phyloP scores from a whole-genome alignment of 2,113 vertebrate genomes.

The Antechinus stuartii region DNA sequence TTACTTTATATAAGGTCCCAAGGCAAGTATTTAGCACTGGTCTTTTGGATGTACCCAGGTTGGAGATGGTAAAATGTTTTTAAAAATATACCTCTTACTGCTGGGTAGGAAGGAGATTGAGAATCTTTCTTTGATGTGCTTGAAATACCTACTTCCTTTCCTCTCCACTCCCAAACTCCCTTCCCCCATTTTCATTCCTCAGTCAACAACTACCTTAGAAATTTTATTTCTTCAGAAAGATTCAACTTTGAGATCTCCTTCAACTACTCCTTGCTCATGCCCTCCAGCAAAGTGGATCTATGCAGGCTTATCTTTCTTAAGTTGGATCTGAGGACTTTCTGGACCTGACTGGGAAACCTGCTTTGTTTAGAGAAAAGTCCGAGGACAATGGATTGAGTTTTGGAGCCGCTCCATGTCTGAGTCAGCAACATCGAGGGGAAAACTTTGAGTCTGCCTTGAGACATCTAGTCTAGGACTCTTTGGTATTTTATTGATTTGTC shows the following conservation, averaged over 20 bases:
- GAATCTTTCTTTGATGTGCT: neutral
- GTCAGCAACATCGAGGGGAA: neutral
- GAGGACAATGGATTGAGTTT: neutral
- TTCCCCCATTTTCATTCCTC: neutral
- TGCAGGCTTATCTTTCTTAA: neutral
- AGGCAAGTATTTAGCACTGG: too few species aligned
- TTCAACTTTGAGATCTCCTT: neutral
- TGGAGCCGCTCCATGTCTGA: neutral
- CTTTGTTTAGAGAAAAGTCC: neutral
- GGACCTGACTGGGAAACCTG: slow-evolving; percentile 38
- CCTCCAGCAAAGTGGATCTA: neutral
- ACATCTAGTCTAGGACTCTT: neutral
- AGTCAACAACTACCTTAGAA: neutral
- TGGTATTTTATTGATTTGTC: neutral
- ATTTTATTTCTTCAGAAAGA: neutral
- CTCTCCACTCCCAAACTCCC: neutral
- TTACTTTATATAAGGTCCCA: neutral
- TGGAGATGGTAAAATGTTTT: neutral
- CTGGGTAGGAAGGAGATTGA: neutral
- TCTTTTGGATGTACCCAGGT: too few species aligned
- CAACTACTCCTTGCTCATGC: neutral
- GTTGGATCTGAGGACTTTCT: slow-evolving; percentile 17
- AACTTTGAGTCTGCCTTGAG: neutral
- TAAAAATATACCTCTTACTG: neutral
- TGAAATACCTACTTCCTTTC: neutral